A percentile compares a stretch with the other conserved stretches of the same genome.
These are phyloP conservation scores for Natator depressus DNA, from an alignment of 2,113 vertebrate genomes.

Conservation along the genomic window DNA sequence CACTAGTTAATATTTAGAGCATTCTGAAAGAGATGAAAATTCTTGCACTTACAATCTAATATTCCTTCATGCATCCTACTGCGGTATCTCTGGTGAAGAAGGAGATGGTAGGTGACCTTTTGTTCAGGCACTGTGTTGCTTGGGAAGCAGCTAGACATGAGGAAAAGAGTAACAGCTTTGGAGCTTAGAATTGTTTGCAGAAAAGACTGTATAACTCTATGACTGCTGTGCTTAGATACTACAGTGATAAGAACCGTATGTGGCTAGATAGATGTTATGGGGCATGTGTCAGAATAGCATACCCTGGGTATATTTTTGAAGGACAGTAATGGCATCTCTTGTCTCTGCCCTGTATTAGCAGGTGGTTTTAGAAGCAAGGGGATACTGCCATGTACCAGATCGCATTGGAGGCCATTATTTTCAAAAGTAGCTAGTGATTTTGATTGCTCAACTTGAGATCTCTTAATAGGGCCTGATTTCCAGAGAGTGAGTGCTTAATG, in stretches of 20 bases:
- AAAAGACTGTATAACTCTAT: neutral
- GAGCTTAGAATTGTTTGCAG: neutral
- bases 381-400: neutral
- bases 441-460: neutral
- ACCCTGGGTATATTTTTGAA: neutral
- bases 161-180: fast-evolving
- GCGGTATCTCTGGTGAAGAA: neutral
- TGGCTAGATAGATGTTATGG: neutral
- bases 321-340: neutral
- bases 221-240: neutral
- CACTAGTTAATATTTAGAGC: neutral
- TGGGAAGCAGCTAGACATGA: neutral
- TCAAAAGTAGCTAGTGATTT: neutral
- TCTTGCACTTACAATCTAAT: neutral
- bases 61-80: neutral
- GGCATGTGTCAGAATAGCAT: neutral
- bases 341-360: neutral
- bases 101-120: neutral
- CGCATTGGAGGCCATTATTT: neutral
- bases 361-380: neutral
- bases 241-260: neutral
- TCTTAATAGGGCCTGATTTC: neutral
- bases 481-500: neutral
- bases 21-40: neutral
- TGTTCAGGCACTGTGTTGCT: neutral